Conservation (phyloP, 1,140 invertebrate genomes). For the Bacillus rossius region DNA sequence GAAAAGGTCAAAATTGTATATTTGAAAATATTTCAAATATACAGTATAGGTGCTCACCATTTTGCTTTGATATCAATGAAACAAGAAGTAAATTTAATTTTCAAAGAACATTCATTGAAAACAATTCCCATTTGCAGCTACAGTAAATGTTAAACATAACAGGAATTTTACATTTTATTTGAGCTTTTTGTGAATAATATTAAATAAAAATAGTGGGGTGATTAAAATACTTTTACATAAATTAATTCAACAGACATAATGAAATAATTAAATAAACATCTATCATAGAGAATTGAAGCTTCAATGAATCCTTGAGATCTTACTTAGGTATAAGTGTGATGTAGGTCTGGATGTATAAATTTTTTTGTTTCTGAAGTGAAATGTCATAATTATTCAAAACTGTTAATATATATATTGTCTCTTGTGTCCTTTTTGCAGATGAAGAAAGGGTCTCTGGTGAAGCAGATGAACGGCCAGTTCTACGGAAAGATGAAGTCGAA, state of each 20-base stretch:
- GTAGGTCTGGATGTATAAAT: not conserved
- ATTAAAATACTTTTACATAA: too few relatives aligned
- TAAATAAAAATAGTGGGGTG: too few relatives aligned
- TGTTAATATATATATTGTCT: not conserved
- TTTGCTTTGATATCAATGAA: not conserved
- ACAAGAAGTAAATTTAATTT: not conserved
- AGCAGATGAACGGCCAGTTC: constrained; percentile 52
- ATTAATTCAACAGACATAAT: constrained; percentile 8
- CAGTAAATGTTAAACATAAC: not conserved
- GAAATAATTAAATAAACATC: constrained; percentile 5
- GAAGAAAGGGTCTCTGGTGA: constrained; percentile 54
- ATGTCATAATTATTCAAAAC: constrained; percentile 9
- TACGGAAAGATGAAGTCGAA: constrained; percentile 58
- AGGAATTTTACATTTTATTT: not conserved
- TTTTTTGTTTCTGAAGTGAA: not conserved
- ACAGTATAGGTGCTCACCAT: not conserved
- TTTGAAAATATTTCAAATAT: not conserved
- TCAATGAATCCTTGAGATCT: too few relatives aligned
- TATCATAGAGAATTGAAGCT: constrained; percentile 4
- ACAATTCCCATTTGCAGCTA: not conserved
- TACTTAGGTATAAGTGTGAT: constrained; percentile 1
- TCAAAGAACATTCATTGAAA: too few relatives aligned
- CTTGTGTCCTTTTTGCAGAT: constrained; percentile 37
- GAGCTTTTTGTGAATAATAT: not conserved
- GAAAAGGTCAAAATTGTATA: constrained; percentile 6